Evolutionary conservation across 2,113 vertebrate genomes (phyloP).

Genomic region (Scomber japonicus): DNA sequence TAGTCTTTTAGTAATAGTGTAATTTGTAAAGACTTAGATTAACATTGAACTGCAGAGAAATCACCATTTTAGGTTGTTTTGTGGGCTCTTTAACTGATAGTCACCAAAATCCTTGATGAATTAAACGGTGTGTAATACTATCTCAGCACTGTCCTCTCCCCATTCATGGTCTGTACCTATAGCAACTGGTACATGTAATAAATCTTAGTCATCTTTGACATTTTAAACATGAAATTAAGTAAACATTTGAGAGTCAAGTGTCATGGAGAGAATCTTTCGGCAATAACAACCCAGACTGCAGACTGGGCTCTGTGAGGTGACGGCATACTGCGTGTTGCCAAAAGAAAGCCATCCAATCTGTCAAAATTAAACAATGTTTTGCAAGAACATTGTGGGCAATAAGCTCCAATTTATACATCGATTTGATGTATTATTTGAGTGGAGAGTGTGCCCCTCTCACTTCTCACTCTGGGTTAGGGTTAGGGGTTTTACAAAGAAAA

Average conservation of each 20-base stretch:
- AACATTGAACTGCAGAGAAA: not conserved
- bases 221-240: conserved; percentile 15
- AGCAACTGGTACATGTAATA: conserved; percentile 38
- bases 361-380: conserved; percentile 35
- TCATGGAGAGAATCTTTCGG: conserved; percentile 27
- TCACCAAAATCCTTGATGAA: no score
- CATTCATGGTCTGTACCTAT: conserved; percentile 31
- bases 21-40: not conserved
- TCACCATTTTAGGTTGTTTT: not conserved
- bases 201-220: conserved; percentile 23
- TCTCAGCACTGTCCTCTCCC: not conserved
- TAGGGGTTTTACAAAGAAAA: not conserved
- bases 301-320: conserved; percentile 52
- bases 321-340: conserved; percentile 54
- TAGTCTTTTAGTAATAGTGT: not conserved
- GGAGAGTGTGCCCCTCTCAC: not conserved
- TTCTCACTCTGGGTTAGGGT: conserved; percentile 1
- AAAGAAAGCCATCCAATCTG: conserved; percentile 51
- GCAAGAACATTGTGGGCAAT: not conserved
- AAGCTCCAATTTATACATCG: not conserved
- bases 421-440: conserved; percentile 8
- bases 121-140: not conserved
- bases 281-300: conserved; percentile 42
- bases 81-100: conserved; percentile 9
- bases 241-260: conserved; percentile 31